Conservation (phyloP, 2,888 invertebrate species). For the Zaprionus lineosus region DNA sequence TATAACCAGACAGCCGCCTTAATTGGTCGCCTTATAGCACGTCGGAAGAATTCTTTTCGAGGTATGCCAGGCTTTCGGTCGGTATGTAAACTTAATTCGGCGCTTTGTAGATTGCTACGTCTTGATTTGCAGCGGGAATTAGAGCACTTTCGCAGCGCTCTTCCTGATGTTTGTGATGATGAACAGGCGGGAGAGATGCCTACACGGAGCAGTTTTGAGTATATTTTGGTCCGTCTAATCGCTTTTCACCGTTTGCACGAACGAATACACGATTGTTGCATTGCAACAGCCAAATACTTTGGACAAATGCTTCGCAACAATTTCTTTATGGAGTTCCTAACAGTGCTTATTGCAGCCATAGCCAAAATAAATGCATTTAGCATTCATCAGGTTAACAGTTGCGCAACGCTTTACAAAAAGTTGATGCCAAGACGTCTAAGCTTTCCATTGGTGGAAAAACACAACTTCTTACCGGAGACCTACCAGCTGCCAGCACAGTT, state of each 20-base stretch:
- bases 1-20: slow-evolving; percentile 77
- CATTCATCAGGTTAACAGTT: slow-evolving; percentile 52
- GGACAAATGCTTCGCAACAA: slow-evolving; percentile 68
- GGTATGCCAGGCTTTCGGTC: slow-evolving; percentile 78
- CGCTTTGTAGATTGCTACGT: slow-evolving; percentile 77
- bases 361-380: slow-evolving; percentile 72
- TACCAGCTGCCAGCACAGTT: slow-evolving; percentile 56
- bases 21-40: slow-evolving; percentile 79
- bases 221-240: slow-evolving; percentile 71
- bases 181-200: slow-evolving; percentile 65
- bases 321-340: slow-evolving; percentile 79
- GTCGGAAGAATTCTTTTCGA: slow-evolving; percentile 80
- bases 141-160: slow-evolving; percentile 67
- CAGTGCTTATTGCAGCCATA: slow-evolving; percentile 74
- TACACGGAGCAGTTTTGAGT: slow-evolving; percentile 73
- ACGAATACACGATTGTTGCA: slow-evolving; percentile 74
- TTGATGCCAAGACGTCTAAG: slow-evolving; percentile 44
- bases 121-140: slow-evolving; percentile 73
- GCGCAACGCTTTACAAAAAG: slow-evolving; percentile 64
- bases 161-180: slow-evolving; percentile 71
- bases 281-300: slow-evolving; percentile 73
- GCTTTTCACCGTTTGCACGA: slow-evolving; percentile 68
- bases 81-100: slow-evolving; percentile 78
- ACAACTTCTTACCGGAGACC: slow-evolving; percentile 47
- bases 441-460: slow-evolving; percentile 68